Evolutionary conservation across 2,888 invertebrate species (phyloP).

Genomic region (Ochropacha duplaris): DNA sequence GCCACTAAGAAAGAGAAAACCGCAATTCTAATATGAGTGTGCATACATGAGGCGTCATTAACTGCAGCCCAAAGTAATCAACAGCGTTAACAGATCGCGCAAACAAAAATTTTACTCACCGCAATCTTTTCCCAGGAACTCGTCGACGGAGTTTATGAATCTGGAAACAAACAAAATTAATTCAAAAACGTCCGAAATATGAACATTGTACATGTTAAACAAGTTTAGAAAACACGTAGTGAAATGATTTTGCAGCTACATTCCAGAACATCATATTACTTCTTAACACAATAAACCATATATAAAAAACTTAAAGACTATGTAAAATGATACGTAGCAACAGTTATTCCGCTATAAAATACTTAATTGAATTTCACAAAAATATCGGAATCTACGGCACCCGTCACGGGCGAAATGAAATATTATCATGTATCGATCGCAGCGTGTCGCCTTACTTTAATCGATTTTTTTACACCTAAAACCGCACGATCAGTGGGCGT

Average conservation of each 20-base stretch:
- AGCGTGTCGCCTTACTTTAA: constrained; percentile 80
- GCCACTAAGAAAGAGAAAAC: constrained; percentile 57
- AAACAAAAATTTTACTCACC: constrained; percentile 69
- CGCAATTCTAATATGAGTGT: constrained; percentile 48
- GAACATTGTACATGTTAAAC: constrained; percentile 1
- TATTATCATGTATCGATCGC: constrained; percentile 80
- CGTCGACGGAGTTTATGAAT: constrained; percentile 69
- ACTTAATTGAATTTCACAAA: constrained; percentile 79
- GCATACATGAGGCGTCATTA: constrained; percentile 44
- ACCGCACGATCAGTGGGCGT: constrained; percentile 78
- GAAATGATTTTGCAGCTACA: constrained; percentile 33
- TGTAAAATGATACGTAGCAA: constrained; percentile 70
- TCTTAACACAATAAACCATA: constrained; percentile 47
- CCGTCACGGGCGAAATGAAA: constrained; percentile 72
- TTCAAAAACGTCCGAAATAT: constrained; percentile 24
- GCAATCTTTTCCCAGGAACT: constrained; percentile 60
- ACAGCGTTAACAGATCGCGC: constrained; percentile 47
- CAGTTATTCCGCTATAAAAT: constrained; percentile 68
- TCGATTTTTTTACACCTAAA: constrained; percentile 83
- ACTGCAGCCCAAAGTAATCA: constrained; percentile 50
- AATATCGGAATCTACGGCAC: constrained; percentile 68
- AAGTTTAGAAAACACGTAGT: constrained; percentile 15
- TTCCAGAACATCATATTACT: constrained; percentile 46
- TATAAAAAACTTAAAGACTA: constrained; percentile 54
- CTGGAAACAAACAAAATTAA: constrained; percentile 62